Percentiles rank a stretch among this genome's conserved stretches.
Evolutionary conservation across 2,888 invertebrate genomes (phyloP).

Genomic region (Drosophila falleni): DNA sequence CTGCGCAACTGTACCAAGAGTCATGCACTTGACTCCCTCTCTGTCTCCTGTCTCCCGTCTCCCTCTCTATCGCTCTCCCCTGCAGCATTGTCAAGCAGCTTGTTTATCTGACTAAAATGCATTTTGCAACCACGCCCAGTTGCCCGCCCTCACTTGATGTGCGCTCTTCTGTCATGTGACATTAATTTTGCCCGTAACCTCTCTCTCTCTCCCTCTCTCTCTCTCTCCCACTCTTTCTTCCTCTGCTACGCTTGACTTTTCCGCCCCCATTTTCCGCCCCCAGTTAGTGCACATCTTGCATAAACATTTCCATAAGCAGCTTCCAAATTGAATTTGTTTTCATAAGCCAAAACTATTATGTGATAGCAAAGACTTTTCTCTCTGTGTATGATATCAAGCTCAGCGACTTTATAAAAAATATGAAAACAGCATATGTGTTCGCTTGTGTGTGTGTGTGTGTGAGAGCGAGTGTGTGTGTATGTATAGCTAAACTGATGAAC

Average conservation of each 20-base stretch:
- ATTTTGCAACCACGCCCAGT: conserved; percentile 55
- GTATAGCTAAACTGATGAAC: conserved; percentile 38
- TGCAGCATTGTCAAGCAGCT: conserved; percentile 25
- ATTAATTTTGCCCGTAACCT: conserved; percentile 60
- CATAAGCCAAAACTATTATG: conserved; percentile 80
- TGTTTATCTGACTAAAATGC: conserved; percentile 72
- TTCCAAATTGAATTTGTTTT: conserved; percentile 79
- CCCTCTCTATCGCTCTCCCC: not conserved
- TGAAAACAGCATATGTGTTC: conserved; percentile 7
- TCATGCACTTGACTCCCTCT: conserved; percentile 31
- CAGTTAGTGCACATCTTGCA: conserved; percentile 67
- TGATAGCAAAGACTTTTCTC: conserved; percentile 56
- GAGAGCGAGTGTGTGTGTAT: conserved; percentile 16
- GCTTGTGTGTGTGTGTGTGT: conserved; percentile 3
- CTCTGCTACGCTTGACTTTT: not conserved
- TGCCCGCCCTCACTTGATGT: conserved; percentile 16
- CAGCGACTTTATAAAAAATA: conserved; percentile 37
- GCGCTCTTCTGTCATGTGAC: conserved; percentile 61
- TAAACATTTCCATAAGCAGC: conserved; percentile 80
- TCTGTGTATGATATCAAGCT: conserved; percentile 13
- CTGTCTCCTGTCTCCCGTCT: not conserved
- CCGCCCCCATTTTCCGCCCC: not conserved
- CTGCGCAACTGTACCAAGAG: conserved; percentile 68
- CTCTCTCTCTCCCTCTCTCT: not conserved
- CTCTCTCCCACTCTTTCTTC: not conserved